These are phyloP conservation scores for Coluber constrictor DNA, from an alignment of 2,797 vertebrate species.

Conservation along the genomic window DNA sequence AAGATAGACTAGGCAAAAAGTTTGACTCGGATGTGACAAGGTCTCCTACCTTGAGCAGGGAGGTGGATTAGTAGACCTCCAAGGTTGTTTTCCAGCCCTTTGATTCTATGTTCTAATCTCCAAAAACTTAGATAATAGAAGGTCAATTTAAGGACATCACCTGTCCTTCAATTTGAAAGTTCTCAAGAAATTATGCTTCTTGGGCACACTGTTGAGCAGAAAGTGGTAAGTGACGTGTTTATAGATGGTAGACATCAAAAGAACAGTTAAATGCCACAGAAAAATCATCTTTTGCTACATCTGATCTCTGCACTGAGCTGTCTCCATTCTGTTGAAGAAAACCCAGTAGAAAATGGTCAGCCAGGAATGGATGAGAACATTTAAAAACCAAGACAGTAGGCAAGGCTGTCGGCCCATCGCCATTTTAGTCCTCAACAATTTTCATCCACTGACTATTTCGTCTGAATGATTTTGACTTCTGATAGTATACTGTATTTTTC, in stretches of 20 bases:
- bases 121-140: neutral
- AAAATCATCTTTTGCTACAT: constrained; percentile 38
- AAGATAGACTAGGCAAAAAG: neutral
- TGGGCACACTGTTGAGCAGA: constrained; percentile 8
- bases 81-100: neutral
- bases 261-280: constrained; percentile 26
- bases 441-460: no score
- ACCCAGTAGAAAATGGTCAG: no score
- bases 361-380: constrained; percentile 19
- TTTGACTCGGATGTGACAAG: neutral
- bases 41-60: neutral
- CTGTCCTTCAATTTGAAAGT: constrained; percentile 23
- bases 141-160: constrained; percentile 31
- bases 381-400: neutral
- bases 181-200: constrained; percentile 27
- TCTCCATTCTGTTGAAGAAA: constrained; percentile 29
- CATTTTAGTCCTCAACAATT: constrained; percentile 24
- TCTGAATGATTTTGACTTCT: neutral
- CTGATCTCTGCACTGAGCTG: constrained; percentile 17
- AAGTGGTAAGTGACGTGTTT: neutral
- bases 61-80: neutral
- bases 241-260: constrained; percentile 20
- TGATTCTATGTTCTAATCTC: neutral
- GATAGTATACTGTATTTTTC: neutral
- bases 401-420: neutral